These are phyloP conservation scores for Podilymbus podiceps DNA, from an alignment of 2,113 vertebrate species.

Conservation along the genomic window DNA sequence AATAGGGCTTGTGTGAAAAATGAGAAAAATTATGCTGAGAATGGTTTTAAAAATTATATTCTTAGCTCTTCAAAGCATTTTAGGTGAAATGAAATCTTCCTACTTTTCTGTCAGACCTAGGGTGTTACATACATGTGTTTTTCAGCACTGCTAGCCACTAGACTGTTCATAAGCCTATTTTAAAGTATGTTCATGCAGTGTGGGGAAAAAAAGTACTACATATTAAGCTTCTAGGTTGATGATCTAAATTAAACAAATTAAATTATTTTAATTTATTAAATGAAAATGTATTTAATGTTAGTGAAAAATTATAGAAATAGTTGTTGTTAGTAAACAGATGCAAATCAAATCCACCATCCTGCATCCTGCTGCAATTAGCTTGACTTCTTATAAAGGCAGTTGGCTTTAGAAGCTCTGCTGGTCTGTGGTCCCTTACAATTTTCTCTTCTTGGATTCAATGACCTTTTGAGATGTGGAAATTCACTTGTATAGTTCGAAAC, in stretches of 20 bases:
- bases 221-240: background rate
- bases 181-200: background rate
- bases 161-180: background rate
- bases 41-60: background rate
- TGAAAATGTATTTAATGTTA: background rate
- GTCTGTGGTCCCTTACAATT: background rate
- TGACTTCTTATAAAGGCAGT: background rate
- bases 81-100: background rate
- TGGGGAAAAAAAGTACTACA: background rate
- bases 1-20: background rate
- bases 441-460: background rate
- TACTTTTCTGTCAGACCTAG: background rate
- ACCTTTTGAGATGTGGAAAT: background rate
- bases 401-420: background rate
- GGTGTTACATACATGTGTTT: background rate
- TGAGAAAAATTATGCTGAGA: background rate
- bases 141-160: background rate
- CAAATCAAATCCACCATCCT: background rate
- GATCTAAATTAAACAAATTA: background rate
- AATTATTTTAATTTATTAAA: background rate
- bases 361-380: background rate
- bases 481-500: background rate
- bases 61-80: background rate
- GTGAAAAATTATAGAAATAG: background rate
- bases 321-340: background rate